Conservation (phyloP, 2,113 vertebrate genomes). For the Gila orcuttii region DNA sequence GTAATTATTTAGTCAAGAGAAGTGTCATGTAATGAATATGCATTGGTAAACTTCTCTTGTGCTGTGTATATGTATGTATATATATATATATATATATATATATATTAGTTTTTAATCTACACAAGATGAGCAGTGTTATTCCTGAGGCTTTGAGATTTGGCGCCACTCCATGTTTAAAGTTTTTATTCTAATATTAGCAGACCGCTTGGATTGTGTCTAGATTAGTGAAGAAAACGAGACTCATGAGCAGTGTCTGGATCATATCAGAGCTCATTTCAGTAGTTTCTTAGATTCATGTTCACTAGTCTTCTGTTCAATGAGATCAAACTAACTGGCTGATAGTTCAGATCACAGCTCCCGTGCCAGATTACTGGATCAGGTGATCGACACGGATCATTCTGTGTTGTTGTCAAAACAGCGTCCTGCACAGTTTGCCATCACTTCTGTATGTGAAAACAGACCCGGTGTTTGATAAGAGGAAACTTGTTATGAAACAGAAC, state of each 20-base stretch:
- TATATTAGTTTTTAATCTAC: not conserved
- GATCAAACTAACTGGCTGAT: not conserved
- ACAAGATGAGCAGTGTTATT: not conserved
- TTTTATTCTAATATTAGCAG: not conserved
- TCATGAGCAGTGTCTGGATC: not conserved
- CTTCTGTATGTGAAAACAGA: not conserved
- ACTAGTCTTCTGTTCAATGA: not conserved
- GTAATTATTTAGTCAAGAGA: no score
- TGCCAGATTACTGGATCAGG: slow-evolving; percentile 1
- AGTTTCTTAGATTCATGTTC: not conserved
- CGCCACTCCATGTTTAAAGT: not conserved
- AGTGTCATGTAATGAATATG: no score
- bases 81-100: not conserved
- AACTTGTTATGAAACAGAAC: not conserved
- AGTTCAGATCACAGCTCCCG: not conserved
- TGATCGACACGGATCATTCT: not conserved
- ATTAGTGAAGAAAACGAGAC: not conserved
- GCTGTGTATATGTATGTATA: not conserved
- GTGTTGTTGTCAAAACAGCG: slow-evolving; percentile 19
- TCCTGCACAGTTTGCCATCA: slow-evolving; percentile 9
- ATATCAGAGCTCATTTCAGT: not conserved
- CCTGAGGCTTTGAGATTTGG: not conserved
- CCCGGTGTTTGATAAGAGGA: not conserved
- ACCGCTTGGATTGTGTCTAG: not conserved
- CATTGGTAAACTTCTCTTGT: not conserved